A percentile compares a stretch with the other conserved stretches of the same genome.
phyloP scores from a whole-genome alignment of 2,797 vertebrate species.

The Anabacerthia variegaticeps region DNA sequence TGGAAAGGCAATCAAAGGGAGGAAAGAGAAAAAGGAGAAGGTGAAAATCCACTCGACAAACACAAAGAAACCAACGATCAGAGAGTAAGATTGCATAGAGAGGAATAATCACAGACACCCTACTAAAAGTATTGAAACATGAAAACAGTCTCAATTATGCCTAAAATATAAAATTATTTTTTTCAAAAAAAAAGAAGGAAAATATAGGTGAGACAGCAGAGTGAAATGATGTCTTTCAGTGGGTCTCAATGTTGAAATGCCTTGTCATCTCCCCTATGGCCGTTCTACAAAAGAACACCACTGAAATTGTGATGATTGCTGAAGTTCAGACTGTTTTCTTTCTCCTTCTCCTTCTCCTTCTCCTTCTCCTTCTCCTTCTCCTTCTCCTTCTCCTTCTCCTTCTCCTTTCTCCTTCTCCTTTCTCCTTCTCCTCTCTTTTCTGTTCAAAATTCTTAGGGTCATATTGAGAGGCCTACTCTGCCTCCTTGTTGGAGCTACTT shows the following conservation, averaged over 20 bases:
- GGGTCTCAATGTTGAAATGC: neutral
- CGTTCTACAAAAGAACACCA: neutral
- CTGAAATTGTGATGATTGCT: neutral
- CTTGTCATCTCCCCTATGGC: neutral
- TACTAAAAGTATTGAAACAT: neutral
- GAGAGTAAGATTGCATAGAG: fast-evolving
- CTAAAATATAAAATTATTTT: neutral
- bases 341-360: too few species aligned
- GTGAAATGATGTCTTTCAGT: neutral
- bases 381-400: neutral
- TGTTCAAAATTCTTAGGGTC: too few species aligned
- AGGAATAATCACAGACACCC: neutral
- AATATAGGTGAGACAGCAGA: neutral
- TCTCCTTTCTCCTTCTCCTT: too few species aligned
- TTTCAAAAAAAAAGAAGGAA: neutral
- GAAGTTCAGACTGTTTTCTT: neutral
- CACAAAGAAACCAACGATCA: neutral
- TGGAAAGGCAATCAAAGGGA: neutral
- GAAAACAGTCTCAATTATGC: neutral
- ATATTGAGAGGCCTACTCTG: neutral
- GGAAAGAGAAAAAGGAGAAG: neutral
- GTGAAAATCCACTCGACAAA: neutral
- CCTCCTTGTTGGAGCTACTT: neutral
- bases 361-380: neutral
- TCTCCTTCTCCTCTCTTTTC: neutral